These are phyloP conservation scores for Taurulus bubalis DNA, from an alignment of 2,113 vertebrate genomes.

Conservation along the genomic window DNA sequence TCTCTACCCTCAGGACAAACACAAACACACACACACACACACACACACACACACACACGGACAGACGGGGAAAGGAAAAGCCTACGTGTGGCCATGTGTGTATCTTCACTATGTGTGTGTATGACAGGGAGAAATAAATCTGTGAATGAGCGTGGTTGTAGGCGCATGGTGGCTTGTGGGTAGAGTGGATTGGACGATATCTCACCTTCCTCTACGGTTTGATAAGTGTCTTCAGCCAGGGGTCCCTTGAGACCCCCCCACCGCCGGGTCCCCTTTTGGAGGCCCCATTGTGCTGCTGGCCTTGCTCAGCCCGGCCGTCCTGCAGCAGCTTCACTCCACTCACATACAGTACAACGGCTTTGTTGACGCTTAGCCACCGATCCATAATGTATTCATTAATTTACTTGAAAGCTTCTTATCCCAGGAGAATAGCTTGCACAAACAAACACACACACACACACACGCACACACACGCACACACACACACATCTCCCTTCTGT, in stretches of 20 bases:
- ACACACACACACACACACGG: conserved; percentile 14
- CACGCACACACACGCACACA: conserved; percentile 27
- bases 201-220: conserved; percentile 30
- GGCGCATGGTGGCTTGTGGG: conserved; percentile 25
- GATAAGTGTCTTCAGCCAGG: conserved; percentile 42
- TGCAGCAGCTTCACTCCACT: conserved; percentile 45
- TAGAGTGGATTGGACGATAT: conserved; percentile 22
- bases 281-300: conserved; percentile 26
- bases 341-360: conserved; percentile 51
- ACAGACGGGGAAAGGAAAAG: conserved; percentile 24
- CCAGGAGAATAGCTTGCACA: conserved; percentile 41
- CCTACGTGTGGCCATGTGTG: conserved; percentile 34
- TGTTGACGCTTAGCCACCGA: conserved; percentile 67
- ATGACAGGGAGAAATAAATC: conserved; percentile 13
- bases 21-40: not conserved
- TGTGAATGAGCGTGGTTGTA: conserved; percentile 11
- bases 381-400: conserved; percentile 81
- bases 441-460: conserved; percentile 10
- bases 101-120: conserved; percentile 45
- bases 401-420: conserved; percentile 79
- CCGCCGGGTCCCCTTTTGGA: not conserved
- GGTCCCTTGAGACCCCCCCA: conserved; percentile 9
- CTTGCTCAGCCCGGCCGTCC: conserved; percentile 41
- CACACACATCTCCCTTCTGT: conserved; percentile 15
- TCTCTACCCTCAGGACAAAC: conserved; percentile 62